phyloP scores from a whole-genome alignment of 2,888 invertebrate species.

The Thereva unica region DNA sequence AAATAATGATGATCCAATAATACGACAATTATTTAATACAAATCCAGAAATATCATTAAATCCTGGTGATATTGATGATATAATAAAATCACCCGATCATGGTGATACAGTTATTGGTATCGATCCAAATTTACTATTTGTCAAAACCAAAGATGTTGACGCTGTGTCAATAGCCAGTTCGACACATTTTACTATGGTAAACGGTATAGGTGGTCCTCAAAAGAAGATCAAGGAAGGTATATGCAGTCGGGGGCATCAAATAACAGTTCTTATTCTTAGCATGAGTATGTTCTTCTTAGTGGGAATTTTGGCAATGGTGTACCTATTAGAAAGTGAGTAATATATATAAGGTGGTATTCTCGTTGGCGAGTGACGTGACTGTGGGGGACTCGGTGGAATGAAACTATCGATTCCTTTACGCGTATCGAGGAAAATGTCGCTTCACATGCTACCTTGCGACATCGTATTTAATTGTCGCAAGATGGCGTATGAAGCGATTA shows the following conservation, averaged over 20 bases:
- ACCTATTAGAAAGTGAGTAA: conserved; percentile 82
- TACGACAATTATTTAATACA: conserved; percentile 29
- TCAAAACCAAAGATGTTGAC: conserved; percentile 64
- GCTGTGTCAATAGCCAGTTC: conserved; percentile 79
- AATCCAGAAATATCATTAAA: conserved; percentile 29
- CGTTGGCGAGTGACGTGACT: no score
- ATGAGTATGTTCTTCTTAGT: conserved; percentile 82
- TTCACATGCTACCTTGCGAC: no score
- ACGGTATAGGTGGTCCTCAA: conserved; percentile 69
- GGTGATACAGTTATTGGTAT: conserved; percentile 52
- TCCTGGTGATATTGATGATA: conserved; percentile 6
- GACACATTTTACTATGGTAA: conserved; percentile 85
- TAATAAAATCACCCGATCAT: conserved; percentile 21
- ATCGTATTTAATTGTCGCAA: no score
- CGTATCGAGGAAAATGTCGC: no score
- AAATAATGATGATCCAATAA: conserved; percentile 18
- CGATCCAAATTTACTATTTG: conserved; percentile 55
- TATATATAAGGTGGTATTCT: no score
- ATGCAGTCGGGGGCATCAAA: conserved; percentile 75
- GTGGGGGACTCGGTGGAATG: no score
- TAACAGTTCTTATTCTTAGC: conserved; percentile 78
- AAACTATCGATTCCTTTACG: no score
- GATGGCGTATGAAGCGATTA: no score
- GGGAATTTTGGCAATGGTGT: conserved; percentile 78
- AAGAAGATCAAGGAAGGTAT: conserved; percentile 70